A percentile compares a stretch with the other conserved stretches of the same genome.
phyloP scores from a whole-genome alignment of 2,888 invertebrate species.

The Apodemia mormo region DNA sequence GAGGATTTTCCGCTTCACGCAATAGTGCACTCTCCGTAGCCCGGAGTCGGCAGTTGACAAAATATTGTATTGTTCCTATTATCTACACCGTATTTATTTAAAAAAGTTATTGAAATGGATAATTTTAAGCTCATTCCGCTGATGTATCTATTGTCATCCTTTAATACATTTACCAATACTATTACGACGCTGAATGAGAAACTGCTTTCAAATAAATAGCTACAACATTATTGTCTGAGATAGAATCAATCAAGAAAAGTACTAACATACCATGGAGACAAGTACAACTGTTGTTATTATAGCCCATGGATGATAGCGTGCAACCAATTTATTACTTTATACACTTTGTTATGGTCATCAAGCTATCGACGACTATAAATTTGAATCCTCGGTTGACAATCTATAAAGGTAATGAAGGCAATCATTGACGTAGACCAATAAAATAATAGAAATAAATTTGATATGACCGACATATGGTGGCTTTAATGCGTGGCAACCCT shows the following conservation, averaged over 20 bases:
- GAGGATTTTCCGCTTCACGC: conserved; percentile 82
- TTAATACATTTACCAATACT: conserved; percentile 61
- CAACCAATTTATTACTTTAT: conserved; percentile 72
- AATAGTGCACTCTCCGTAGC: conserved; percentile 73
- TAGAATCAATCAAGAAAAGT: conserved; percentile 31
- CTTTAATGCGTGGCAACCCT: conserved; percentile 75
- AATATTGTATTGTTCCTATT: conserved; percentile 82
- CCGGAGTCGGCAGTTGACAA: conserved; percentile 79
- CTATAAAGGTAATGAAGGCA: conserved; percentile 80
- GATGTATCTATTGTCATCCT: conserved; percentile 68
- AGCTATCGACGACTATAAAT: conserved; percentile 76
- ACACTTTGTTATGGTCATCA: conserved; percentile 75
- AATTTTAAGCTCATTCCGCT: conserved; percentile 77
- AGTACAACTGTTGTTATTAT: conserved; percentile 40
- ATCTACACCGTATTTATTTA: conserved; percentile 80
- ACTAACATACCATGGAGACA: conserved; percentile 26
- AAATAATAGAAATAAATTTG: conserved; percentile 82
- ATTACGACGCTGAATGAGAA: conserved; percentile 37
- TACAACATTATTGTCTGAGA: conserved; percentile 24
- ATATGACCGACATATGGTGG: conserved; percentile 81
- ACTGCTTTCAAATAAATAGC: conserved; percentile 31
- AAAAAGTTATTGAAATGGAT: conserved; percentile 82
- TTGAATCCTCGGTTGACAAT: conserved; percentile 77
- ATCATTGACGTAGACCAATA: conserved; percentile 73
- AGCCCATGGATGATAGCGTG: conserved; percentile 50